Conservation (phyloP, 2,888 invertebrate genomes). For the Cremastinae sp. region DNA sequence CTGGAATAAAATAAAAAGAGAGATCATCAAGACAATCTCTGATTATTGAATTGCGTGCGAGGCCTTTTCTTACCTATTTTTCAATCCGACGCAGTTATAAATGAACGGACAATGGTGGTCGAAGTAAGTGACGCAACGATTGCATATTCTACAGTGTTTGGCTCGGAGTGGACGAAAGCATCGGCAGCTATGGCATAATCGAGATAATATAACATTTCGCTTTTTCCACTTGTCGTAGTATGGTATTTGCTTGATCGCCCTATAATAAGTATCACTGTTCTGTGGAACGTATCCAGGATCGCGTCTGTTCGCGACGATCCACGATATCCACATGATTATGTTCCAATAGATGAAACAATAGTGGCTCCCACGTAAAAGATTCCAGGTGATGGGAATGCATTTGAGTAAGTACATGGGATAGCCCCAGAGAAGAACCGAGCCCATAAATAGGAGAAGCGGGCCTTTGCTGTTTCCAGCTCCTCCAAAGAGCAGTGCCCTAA, state of each 20-base stretch:
- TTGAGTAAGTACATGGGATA: slow-evolving; percentile 96
- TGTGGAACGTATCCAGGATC: slow-evolving; percentile 95
- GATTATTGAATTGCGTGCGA: neutral
- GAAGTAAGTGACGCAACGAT: slow-evolving; percentile 93
- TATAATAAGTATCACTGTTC: slow-evolving; percentile 94
- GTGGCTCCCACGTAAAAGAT: slow-evolving; percentile 91
- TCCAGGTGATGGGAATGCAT: slow-evolving; percentile 95
- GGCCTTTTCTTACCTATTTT: slow-evolving; percentile 89
- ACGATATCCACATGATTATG: slow-evolving; percentile 95
- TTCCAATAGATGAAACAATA: slow-evolving; percentile 96
- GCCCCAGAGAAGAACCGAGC: slow-evolving; percentile 93
- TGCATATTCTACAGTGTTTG: slow-evolving; percentile 96
- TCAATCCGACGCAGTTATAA: slow-evolving; percentile 95
- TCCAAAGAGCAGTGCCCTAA: slow-evolving; percentile 91
- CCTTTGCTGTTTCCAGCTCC: slow-evolving; percentile 95
- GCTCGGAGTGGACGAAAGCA: slow-evolving; percentile 93
- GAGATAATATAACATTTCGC: slow-evolving; percentile 89
- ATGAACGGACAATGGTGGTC: slow-evolving; percentile 98
- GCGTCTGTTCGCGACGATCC: slow-evolving; percentile 93
- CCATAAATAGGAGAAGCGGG: slow-evolving; percentile 91
- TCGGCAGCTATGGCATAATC: slow-evolving; percentile 95
- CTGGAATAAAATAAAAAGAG: slow-evolving; percentile 79
- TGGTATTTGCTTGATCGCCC: slow-evolving; percentile 95
- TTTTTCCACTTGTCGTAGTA: slow-evolving; percentile 97
- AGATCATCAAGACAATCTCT: neutral